Base-by-base conservation (phyloP, 1,140 invertebrate species). In the Mycetomoellerius zeteki region DNA sequence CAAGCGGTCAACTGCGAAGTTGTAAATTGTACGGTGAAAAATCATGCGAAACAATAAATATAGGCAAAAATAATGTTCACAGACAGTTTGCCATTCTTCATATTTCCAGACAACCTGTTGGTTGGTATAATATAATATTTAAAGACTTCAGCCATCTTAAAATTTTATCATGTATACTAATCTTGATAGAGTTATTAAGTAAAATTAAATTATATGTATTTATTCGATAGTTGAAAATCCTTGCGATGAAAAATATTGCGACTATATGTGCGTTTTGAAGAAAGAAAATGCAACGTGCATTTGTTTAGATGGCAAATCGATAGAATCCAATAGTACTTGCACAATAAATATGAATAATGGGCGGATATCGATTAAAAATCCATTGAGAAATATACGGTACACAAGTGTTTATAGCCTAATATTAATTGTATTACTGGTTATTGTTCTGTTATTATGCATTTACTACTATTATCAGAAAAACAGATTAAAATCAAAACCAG, bases 81-180 rank as follows among this genome's bases (percentile, higher is more conserved):
- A 95, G 96, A 43, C 90, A 95, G 2, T 97, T 97, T 86, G 92
- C 95, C 1, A 94, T 97, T 1, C 92, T 94, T 0, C 96, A 97
- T 76, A 87, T 91, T 50, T 96, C 96, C 1, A 93, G 95, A 2
- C 97, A 97, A 88, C 95, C 95, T 3, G 84, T 92, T 30, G 88
- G 93, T 92, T 37, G 71, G 77, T 27, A 71, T 21, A 37, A 65
- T 12, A 54, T 50, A 52, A 21, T 10, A 24, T 6, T 8, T 80
- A 52, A 58, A 67, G 0, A 21, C 64, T 76, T 5, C 27, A 30
- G 27, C 37, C 8, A 84, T 52, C 16, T 43, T 43, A 37, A 84
- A 75, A 75, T 75, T 0, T 21, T 58, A 43, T 73, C 16, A n/a
- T 12, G 6, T 33, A 71, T 0, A 52, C 24, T 80, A 81, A 52